Evolutionary conservation across 2,888 invertebrate species (phyloP).

Genomic region (Catonia carolina): DNA sequence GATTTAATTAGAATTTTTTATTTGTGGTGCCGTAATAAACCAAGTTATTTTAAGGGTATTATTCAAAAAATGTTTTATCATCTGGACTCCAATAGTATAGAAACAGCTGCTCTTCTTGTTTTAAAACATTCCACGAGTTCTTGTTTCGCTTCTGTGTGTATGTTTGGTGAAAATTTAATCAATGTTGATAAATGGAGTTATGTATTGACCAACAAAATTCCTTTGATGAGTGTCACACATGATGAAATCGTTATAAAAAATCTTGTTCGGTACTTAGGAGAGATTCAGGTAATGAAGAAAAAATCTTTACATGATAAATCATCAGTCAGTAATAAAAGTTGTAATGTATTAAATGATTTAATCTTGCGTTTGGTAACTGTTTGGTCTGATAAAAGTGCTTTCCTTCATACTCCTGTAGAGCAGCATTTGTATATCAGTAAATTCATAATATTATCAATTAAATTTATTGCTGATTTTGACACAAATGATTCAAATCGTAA

Average conservation of each 20-base stretch:
- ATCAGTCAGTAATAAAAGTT: constrained; percentile 28
- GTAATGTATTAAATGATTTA: constrained; percentile 43
- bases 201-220: constrained; percentile 55
- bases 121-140: constrained; percentile 41
- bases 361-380: constrained; percentile 52
- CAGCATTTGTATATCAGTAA: constrained; percentile 67
- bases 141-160: constrained; percentile 42
- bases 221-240: constrained; percentile 48
- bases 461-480: constrained; percentile 36
- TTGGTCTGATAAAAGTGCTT: constrained; percentile 61
- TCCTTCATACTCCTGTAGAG: constrained; percentile 55
- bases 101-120: constrained; percentile 50
- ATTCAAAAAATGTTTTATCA: constrained; percentile 48
- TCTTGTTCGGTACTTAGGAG: constrained; percentile 55
- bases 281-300: constrained; percentile 39
- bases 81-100: constrained; percentile 54
- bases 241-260: constrained; percentile 51
- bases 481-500: not conserved
- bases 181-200: constrained; percentile 58
- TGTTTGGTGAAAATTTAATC: constrained; percentile 50
- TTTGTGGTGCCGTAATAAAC: constrained; percentile 44
- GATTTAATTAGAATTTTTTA: constrained; percentile 51
- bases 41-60: constrained; percentile 32
- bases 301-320: not conserved
- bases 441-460: constrained; percentile 51